Conservation (phyloP, 2,888 invertebrate genomes). For the Meteorus cinctellus region DNA sequence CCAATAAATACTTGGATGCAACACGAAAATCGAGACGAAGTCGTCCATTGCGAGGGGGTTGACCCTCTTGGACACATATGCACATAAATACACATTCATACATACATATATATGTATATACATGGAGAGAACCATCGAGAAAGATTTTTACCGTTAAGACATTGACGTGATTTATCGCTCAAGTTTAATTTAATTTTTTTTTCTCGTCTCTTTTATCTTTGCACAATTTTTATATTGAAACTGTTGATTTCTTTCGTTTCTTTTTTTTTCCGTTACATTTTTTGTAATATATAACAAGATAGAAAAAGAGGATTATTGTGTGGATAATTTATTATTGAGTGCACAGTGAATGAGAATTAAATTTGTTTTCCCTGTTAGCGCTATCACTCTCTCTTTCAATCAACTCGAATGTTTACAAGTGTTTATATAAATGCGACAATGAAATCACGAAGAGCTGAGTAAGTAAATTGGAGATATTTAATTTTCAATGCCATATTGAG, state of each 20-base stretch:
- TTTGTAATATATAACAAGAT: background rate
- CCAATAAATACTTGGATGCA: conserved; percentile 12
- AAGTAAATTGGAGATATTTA: background rate
- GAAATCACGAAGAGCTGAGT: background rate
- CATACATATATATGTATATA: background rate
- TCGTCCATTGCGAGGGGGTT: conserved; percentile 11
- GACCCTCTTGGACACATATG: conserved; percentile 16
- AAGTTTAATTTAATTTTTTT: conserved; percentile 17
- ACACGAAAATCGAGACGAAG: conserved; percentile 15
- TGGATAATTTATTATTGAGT: background rate
- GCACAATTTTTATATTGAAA: conserved; percentile 11
- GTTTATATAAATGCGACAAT: background rate
- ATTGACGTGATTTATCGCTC: conserved; percentile 15
- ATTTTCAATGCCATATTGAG: background rate
- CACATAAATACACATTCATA: conserved; percentile 14
- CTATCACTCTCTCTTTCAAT: conserved; percentile 4
- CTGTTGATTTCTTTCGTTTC: background rate
- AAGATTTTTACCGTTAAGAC: conserved; percentile 24
- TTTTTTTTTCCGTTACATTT: background rate
- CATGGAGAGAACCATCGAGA: background rate
- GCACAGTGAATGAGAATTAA: background rate
- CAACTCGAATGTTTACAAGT: background rate
- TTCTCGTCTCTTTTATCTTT: conserved; percentile 4
- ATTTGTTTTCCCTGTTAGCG: background rate
- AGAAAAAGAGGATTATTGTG: background rate